Conservation (phyloP, 2,113 vertebrate genomes). For the Aldabrachelys gigantea region DNA sequence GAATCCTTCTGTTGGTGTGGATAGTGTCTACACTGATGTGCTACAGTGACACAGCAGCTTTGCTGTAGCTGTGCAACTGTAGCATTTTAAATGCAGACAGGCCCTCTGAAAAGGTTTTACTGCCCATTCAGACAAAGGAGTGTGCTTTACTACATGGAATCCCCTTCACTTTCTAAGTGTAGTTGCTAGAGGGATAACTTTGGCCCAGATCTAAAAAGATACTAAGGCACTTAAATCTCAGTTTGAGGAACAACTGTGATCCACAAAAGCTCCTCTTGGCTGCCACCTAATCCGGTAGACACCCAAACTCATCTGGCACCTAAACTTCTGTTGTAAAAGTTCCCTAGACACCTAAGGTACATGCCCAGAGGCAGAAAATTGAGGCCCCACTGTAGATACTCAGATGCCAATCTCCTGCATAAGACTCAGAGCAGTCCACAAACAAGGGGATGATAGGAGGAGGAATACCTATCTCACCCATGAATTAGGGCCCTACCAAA, state of each 20-base stretch:
- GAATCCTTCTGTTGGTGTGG: too few relatives aligned
- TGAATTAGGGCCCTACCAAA: too few relatives aligned
- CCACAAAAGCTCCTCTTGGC: background rate
- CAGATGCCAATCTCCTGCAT: background rate
- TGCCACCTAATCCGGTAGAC: background rate
- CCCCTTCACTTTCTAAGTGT: rapidly evolving
- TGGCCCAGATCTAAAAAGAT: background rate
- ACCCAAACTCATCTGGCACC: background rate
- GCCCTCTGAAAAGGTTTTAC: background rate
- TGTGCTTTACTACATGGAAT: background rate
- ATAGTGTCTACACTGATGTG: too few relatives aligned
- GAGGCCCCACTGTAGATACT: background rate
- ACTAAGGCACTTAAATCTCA: background rate
- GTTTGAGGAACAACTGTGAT: background rate
- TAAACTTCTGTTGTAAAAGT: background rate
- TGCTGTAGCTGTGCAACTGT: background rate
- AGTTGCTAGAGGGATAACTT: rapidly evolving
- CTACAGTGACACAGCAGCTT: too few relatives aligned
- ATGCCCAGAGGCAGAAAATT: too few relatives aligned
- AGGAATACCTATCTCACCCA: too few relatives aligned
- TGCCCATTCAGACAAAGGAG: background rate
- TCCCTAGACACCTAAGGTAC: background rate
- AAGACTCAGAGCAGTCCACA: background rate
- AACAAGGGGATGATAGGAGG: too few relatives aligned
- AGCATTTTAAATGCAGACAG: rapidly evolving